These are phyloP conservation scores for Clarias fuscus DNA, from an alignment of 2,797 vertebrate genomes.

Conservation along the genomic window DNA sequence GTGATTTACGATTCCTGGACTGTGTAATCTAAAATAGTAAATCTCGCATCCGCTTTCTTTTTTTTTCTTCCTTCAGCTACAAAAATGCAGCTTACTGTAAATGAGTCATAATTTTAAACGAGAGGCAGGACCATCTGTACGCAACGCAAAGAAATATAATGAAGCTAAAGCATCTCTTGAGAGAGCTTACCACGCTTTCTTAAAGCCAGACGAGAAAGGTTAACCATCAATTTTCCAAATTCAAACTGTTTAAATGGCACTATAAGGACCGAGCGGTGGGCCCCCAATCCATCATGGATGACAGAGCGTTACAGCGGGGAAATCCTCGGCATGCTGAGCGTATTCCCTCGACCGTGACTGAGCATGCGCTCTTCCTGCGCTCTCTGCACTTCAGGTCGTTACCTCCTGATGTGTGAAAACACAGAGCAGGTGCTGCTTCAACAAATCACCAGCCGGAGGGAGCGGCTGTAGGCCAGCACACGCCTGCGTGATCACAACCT, in stretches of 20 bases:
- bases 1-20: neutral
- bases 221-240: conserved; percentile 28
- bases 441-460: conserved; percentile 39
- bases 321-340: conserved; percentile 21
- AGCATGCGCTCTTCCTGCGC: conserved; percentile 20
- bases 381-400: conserved; percentile 20
- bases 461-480: conserved; percentile 2
- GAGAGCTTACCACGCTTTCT: neutral
- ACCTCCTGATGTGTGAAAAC: conserved; percentile 47
- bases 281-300: conserved; percentile 17
- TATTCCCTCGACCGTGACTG: conserved; percentile 21
- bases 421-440: conserved; percentile 46
- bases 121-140: neutral
- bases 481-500: conserved; percentile 25
- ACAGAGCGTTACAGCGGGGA: conserved; percentile 31
- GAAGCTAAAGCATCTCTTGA: neutral
- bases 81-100: neutral
- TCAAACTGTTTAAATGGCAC: conserved; percentile 17
- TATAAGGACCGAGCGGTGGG: conserved; percentile 4
- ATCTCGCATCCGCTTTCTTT: neutral
- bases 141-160: neutral
- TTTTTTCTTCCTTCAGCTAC: neutral
- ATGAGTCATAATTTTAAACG: neutral
- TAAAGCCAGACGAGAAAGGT: conserved; percentile 12
- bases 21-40: neutral